Base-by-base conservation (phyloP, 2,797 vertebrate species). In the Crypturellus tataupa region DNA sequence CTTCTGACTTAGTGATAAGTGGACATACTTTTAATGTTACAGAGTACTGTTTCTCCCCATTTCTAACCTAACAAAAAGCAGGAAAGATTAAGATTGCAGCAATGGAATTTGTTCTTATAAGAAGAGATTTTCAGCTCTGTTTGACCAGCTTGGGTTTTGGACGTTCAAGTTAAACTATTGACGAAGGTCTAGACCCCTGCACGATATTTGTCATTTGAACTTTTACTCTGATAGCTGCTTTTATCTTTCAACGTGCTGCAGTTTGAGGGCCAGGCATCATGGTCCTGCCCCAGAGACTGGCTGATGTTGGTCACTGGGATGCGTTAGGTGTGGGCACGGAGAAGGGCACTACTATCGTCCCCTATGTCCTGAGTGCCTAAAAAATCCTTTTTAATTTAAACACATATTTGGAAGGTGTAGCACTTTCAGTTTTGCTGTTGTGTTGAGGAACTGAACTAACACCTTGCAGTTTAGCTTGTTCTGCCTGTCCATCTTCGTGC, bases 391-490 rank as follows among this genome's bases (percentile, higher is more conserved):
- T 89, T 71, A 18, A 39, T 76, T 83, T 58, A 76, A 93, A 62
- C 17, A 0, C 25, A 25, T 63, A 69, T 85, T 87, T 90, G 91
- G 80, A 53, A 87, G 65, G 47, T 59, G 46, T 53, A 91, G 91
- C 79, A 60, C 37, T 81, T 82, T 21, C 60, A 56, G 69, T 89
- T 76, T 90, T 87, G 87, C 67, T 79, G 31, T 83, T 94, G 69
- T 85, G 85, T 25, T 37, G 86, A 95, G 80, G 67, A 85, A 87
- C 73, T 86, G 90, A 94, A 84, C 81, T 85, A 82, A 83, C 85
- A 53, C 58, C 65, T 89, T 76, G 19, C 87, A 79, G 85, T 79
- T 94, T 95, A 94, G 63, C 79, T 95, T 15, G 5, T 95, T 95
- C 85, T 91, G 88, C 29, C 63, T 31, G 18, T 96, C 80, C 72